These are phyloP conservation scores for Lemur catta DNA, from an alignment of 2,797 vertebrate species.

Conservation along the genomic window DNA sequence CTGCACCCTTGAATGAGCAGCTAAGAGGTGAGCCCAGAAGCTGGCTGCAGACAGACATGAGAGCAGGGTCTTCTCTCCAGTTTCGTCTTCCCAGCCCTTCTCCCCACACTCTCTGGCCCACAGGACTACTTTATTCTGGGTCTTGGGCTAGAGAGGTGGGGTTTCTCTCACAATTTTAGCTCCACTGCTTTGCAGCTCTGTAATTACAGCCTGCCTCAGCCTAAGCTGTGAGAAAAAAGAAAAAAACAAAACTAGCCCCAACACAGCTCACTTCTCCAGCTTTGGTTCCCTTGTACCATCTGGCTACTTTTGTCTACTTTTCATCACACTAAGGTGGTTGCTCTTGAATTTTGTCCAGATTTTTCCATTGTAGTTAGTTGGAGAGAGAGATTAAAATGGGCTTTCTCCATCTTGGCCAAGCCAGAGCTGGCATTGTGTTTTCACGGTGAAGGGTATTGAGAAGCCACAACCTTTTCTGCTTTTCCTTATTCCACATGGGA, in stretches of 20 bases:
- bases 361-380: not conserved
- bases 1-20: not conserved
- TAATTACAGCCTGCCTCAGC: not conserved
- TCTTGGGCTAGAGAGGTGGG: not conserved
- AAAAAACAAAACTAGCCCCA: not conserved
- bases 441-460: not conserved
- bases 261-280: not conserved
- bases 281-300: not conserved
- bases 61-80: not conserved
- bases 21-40: not conserved
- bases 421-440: not conserved
- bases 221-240: not conserved
- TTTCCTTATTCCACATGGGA: not conserved
- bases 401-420: not conserved
- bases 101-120: not conserved
- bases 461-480: not conserved
- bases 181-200: not conserved
- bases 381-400: not conserved
- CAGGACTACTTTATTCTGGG: not conserved
- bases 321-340: not conserved
- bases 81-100: not conserved
- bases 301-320: not conserved
- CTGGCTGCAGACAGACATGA: too few species aligned
- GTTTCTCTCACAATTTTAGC: not conserved
- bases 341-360: not conserved